Base-by-base conservation (phyloP, 2,113 vertebrate genomes). In the Nothocercus julius region DNA sequence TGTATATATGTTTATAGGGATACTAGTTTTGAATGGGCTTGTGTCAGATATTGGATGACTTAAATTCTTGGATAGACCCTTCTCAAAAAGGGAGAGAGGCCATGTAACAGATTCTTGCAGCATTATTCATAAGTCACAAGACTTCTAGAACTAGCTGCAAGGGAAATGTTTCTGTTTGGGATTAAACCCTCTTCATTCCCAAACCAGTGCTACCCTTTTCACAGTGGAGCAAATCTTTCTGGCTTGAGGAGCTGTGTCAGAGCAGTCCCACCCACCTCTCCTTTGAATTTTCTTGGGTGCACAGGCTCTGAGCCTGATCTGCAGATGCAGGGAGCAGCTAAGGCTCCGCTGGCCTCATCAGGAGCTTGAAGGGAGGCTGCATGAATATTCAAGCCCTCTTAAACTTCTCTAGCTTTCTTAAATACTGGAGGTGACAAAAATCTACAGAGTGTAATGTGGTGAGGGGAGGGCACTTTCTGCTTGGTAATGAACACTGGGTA, bases 401-500 rank as follows among this genome's bases (percentile, higher is more conserved):
- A 74, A 79, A 49, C 62, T 11, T 53, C 28, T n/a, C n/a, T 6
- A 25, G 14, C 22, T 56, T 67, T n/a, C 34, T 45, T 19, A 17
- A 40, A 38, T 11, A 21, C 34, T 45, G 45, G 6, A 72, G 83
- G 58, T 42, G 68, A 9, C 58, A 78, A 54, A 70, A 66, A 74
- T 61, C 38, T 36, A 21, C 18, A 3, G 21, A 49, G 21, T 49
- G 47, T 0, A 8, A 19, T 34, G 51, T 70, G 74, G 76, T 24
- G 21, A 27, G 78, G 63, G 40, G 36, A 45, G 14, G 30, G 64
- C 25, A 22, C 81, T 67, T 68, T 53, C 58, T 6, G 4, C 72
- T 54, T 82, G 73, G 40, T 93, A 94, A 97, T 97, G 59, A 92
- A 70, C 87, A 83, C 36, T 67, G 80, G 63, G 27, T 92, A 97